These are phyloP conservation scores for Drosophila pruinosa DNA, from an alignment of 1,140 invertebrate species.

Conservation along the genomic window DNA sequence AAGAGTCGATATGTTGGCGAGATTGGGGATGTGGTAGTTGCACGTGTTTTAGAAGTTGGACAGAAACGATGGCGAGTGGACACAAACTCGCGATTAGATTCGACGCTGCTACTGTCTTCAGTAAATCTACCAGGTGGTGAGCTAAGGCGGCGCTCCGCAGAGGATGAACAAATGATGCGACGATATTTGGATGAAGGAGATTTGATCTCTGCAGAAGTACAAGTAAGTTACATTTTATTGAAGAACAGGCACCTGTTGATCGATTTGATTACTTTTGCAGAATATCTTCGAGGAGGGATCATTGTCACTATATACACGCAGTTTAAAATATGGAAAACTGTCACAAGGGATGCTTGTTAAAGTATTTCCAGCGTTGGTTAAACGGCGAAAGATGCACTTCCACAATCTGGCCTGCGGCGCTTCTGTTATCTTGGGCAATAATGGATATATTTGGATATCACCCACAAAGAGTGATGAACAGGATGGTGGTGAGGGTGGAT, in stretches of 20 bases:
- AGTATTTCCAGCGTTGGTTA: constrained; percentile 96
- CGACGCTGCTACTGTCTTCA: constrained; percentile 93
- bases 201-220: constrained; percentile 97
- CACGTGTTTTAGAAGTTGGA: constrained; percentile 91
- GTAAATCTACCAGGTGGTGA: constrained; percentile 96
- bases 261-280: constrained; percentile 79
- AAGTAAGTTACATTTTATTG: constrained; percentile 16
- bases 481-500: constrained; percentile 90
- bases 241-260: background rate
- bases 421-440: constrained; percentile 96
- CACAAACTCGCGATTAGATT: constrained; percentile 95
- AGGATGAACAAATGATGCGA: constrained; percentile 99
- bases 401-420: constrained; percentile 96
- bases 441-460: constrained; percentile 98
- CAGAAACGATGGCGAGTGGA: constrained; percentile 87
- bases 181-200: constrained; percentile 97
- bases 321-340: constrained; percentile 98
- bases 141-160: constrained; percentile 93
- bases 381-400: constrained; percentile 97
- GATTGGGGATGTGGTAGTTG: constrained; percentile 98
- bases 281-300: constrained; percentile 95
- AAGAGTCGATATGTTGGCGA: constrained; percentile 96
- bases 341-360: constrained; percentile 94
- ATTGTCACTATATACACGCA: constrained; percentile 96
- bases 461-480: constrained; percentile 87